Evolutionary conservation across 2,113 vertebrate genomes (phyloP).

Genomic region (Grammomys dolichurus): DNA sequence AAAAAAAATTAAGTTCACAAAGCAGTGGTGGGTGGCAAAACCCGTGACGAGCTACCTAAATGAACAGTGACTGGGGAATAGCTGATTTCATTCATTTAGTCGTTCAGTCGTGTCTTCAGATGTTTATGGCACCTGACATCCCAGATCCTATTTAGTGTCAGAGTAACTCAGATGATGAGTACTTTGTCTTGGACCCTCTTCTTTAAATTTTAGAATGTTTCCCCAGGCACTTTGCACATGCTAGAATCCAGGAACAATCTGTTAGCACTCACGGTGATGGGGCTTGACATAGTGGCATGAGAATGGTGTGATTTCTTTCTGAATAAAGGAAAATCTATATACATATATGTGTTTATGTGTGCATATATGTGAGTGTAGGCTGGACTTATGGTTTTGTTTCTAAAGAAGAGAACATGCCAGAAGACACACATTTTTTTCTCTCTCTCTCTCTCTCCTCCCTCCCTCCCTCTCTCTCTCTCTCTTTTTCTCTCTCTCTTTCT

Average conservation of each 20-base stretch:
- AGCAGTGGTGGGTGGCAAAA: background rate
- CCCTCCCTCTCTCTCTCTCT: too few relatives aligned
- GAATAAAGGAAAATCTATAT: background rate
- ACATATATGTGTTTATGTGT: background rate
- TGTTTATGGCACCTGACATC: background rate
- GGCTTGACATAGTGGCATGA: background rate
- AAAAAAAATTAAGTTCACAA: slow-evolving; percentile 39
- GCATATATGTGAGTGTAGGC: background rate
- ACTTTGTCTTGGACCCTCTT: background rate
- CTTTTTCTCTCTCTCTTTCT: too few relatives aligned
- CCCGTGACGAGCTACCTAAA: background rate
- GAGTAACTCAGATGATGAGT: background rate
- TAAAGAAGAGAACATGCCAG: background rate
- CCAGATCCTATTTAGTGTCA: background rate
- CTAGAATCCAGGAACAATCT: background rate
- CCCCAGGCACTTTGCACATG: background rate
- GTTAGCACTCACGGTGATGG: background rate
- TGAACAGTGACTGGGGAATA: slow-evolving; percentile 1
- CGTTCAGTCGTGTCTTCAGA: background rate
- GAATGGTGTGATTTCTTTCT: background rate
- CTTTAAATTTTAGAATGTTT: slow-evolving; percentile 40
- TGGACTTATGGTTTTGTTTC: background rate
- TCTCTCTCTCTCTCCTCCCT: too few relatives aligned
- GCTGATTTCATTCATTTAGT: slow-evolving; percentile 13
- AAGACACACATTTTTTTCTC: background rate